Percentiles rank a stretch among this genome's conserved stretches.
phyloP scores from a whole-genome alignment of 2,888 invertebrate species.

The Dryobota labecula region DNA sequence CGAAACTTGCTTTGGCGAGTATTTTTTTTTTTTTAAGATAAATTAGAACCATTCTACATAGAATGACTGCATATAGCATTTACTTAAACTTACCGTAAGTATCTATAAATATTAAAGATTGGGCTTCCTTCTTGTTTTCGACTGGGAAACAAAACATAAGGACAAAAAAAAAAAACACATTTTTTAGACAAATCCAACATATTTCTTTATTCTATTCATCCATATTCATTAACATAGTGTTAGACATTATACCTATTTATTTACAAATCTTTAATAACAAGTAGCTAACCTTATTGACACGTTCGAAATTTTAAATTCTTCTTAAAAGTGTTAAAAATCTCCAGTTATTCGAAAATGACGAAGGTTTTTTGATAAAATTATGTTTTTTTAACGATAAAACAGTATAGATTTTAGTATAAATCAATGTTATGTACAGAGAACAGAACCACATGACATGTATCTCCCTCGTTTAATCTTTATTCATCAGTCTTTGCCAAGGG shows the following conservation, averaged over 20 bases:
- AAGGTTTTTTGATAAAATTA: slow-evolving; percentile 43
- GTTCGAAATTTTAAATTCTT: slow-evolving; percentile 55
- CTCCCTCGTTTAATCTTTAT: slow-evolving; percentile 67
- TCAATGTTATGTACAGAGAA: slow-evolving; percentile 65
- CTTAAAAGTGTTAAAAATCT: slow-evolving; percentile 44
- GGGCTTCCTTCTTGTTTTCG: not conserved
- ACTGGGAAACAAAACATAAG: not conserved
- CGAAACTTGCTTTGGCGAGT: not conserved
- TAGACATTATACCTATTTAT: slow-evolving; percentile 72
- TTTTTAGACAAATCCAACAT: slow-evolving; percentile 77
- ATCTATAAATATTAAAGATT: not conserved
- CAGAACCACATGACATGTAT: slow-evolving; percentile 60
- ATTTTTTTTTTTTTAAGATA: slow-evolving; percentile 2
- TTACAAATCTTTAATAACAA: slow-evolving; percentile 71
- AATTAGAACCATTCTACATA: not conserved
- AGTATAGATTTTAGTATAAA: slow-evolving; percentile 49
- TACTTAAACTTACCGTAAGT: not conserved
- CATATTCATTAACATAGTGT: slow-evolving; percentile 69
- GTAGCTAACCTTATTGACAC: slow-evolving; percentile 61
- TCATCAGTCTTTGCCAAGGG: slow-evolving; percentile 86
- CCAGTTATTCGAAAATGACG: slow-evolving; percentile 31
- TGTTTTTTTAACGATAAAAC: slow-evolving; percentile 46
- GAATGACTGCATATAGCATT: not conserved
- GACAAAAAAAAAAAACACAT: slow-evolving; percentile 38
- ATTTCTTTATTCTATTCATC: slow-evolving; percentile 77